Conservation (phyloP, 2,888 invertebrate species). For the Masnerella sp. region DNA sequence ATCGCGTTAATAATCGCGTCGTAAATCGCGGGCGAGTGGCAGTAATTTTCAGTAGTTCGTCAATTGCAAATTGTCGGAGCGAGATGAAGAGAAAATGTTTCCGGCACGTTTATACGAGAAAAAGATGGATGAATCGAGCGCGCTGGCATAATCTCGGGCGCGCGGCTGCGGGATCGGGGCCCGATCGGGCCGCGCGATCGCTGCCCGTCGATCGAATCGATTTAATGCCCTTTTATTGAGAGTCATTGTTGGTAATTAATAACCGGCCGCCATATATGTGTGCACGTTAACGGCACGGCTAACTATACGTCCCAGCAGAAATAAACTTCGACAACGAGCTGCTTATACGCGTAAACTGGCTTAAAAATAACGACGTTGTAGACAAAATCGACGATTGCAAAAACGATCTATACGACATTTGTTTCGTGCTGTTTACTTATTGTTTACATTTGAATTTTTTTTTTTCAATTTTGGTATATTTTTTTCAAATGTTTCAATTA, state of each 20-base stretch:
- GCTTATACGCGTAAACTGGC: constrained; percentile 43
- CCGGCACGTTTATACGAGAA: constrained; percentile 46
- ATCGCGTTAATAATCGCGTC: constrained; percentile 18
- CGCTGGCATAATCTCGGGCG: constrained; percentile 41
- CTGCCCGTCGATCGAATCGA: constrained; percentile 63
- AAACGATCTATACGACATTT: no score
- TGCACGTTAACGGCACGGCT: constrained; percentile 23
- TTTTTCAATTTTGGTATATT: no score
- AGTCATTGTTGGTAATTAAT: constrained; percentile 73
- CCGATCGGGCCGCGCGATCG: constrained; percentile 51
- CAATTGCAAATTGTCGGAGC: constrained; percentile 29
- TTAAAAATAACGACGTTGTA: constrained; percentile 28
- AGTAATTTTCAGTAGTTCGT: constrained; percentile 49
- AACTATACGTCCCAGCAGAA: constrained; percentile 12
- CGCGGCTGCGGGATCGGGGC: constrained; percentile 20
- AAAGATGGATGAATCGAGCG: constrained; percentile 41
- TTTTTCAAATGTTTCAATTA: no score
- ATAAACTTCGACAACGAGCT: constrained; percentile 47
- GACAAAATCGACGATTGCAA: no score
- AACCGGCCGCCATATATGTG: constrained; percentile 56
- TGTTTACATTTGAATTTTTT: no score
- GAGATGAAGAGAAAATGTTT: constrained; percentile 26
- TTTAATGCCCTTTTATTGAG: constrained; percentile 65
- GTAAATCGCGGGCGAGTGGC: constrained; percentile 7
- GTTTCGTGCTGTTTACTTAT: no score